Percentiles rank a stretch among this genome's conserved stretches.
Conservation (phyloP, 2,888 invertebrate genomes). For the Neoaliturus tenellus region DNA sequence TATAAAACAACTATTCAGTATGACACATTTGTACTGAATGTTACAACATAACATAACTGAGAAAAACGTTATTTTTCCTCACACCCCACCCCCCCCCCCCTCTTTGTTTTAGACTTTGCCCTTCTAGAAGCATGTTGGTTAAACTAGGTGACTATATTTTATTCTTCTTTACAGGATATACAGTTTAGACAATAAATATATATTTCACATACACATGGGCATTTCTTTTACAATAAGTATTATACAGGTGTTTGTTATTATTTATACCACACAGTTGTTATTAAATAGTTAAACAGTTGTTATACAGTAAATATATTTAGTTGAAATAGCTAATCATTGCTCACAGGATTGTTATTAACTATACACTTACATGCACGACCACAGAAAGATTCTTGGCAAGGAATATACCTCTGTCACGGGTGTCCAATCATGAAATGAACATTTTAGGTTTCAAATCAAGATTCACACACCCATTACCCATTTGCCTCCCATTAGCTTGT, state of each 20-base stretch:
- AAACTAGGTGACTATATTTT: background rate
- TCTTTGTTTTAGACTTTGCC: too few relatives aligned
- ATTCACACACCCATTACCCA: too few relatives aligned
- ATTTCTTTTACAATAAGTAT: constrained; percentile 28
- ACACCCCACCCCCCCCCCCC: too few relatives aligned
- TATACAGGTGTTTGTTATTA: constrained; percentile 17
- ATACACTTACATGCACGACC: background rate
- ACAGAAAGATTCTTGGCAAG: background rate
- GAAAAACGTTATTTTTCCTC: too few relatives aligned
- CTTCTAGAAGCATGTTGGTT: background rate
- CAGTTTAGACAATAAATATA: constrained; percentile 27
- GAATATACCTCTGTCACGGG: background rate
- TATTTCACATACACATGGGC: constrained; percentile 28
- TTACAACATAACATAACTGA: too few relatives aligned
- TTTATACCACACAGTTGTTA: background rate
- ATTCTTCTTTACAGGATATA: constrained; percentile 9
- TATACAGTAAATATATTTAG: background rate
- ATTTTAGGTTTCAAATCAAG: too few relatives aligned
- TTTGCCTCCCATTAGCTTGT: too few relatives aligned
- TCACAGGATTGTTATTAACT: background rate
- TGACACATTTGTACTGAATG: too few relatives aligned
- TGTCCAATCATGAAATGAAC: too few relatives aligned
- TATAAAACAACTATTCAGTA: too few relatives aligned
- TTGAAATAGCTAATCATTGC: background rate
- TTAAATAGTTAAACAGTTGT: background rate